A percentile compares a stretch with the other conserved stretches of the same genome.
Conservation (phyloP, 2,797 vertebrate genomes). For the Taeniopygia guttata region DNA sequence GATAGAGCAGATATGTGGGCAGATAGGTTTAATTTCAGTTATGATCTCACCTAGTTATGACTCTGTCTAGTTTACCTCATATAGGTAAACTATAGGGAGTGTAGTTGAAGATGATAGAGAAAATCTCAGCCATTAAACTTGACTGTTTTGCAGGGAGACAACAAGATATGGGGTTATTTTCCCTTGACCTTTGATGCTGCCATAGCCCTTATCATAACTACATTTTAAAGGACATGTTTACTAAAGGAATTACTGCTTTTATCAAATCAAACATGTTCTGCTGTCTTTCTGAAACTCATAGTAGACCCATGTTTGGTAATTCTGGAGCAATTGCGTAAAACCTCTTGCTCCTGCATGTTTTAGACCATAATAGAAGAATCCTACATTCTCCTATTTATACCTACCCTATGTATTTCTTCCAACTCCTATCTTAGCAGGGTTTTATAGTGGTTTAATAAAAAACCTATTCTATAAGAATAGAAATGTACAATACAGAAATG, state of each 20-base stretch:
- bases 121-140: neutral
- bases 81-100: neutral
- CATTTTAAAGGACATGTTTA: neutral
- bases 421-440: neutral
- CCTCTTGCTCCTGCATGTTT: neutral
- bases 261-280: neutral
- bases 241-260: neutral
- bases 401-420: neutral
- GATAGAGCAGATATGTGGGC: neutral
- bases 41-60: neutral
- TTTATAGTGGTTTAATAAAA: neutral
- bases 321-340: neutral
- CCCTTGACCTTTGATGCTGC: neutral
- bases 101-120: neutral
- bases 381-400: neutral
- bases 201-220: neutral
- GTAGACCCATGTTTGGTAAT: neutral
- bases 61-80: neutral
- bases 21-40: slow-evolving; percentile 2
- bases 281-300: neutral
- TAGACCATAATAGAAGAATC: neutral
- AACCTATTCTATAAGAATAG: neutral
- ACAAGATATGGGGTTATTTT: neutral
- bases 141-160: neutral
- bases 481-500: neutral